phyloP scores from a whole-genome alignment of 2,113 vertebrate species.

The Oceanites oceanicus region DNA sequence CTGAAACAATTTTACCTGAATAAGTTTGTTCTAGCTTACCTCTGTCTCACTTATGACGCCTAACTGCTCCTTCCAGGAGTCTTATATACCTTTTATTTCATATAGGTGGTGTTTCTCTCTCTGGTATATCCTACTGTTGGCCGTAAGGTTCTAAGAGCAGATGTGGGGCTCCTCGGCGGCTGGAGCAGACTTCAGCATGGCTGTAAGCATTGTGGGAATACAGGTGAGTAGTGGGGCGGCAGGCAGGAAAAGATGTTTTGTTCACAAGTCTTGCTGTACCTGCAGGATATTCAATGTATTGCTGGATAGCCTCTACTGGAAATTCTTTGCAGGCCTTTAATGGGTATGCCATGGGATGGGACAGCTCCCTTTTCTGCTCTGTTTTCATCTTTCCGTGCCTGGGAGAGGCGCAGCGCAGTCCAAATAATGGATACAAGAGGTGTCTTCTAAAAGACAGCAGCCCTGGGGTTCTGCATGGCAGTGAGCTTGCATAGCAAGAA shows the following conservation, averaged over 20 bases:
- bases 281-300: not conserved
- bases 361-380: not conserved
- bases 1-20: not conserved
- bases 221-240: accelerated
- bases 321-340: not conserved
- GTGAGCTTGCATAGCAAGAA: not conserved
- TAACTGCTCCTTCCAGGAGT: not conserved
- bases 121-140: accelerated
- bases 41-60: not conserved
- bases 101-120: not conserved
- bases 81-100: not conserved
- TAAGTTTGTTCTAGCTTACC: not conserved
- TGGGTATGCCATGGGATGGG: too few species aligned
- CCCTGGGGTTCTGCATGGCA: not conserved
- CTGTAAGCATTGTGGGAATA: not conserved
- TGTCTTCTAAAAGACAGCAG: not conserved
- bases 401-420: not conserved
- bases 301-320: not conserved
- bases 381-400: not conserved
- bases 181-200: not conserved
- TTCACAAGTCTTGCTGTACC: not conserved
- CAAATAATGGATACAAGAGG: not conserved
- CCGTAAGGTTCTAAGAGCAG: not conserved
- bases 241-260: not conserved
- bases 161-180: not conserved